These are phyloP conservation scores for Upupa epops DNA, from an alignment of 2,113 vertebrate species.

Conservation along the genomic window DNA sequence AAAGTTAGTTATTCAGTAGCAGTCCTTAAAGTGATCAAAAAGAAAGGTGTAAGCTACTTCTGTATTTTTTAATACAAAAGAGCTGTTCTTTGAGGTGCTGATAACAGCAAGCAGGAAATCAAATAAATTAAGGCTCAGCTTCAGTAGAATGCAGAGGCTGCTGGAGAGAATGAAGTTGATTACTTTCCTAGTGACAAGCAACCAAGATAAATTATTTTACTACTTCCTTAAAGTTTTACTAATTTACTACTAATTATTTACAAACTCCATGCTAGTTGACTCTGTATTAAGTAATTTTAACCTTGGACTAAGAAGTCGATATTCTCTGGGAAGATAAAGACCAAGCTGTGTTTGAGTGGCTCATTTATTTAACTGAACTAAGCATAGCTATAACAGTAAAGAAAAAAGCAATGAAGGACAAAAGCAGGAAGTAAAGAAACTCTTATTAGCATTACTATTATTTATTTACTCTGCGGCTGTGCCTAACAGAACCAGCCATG, in stretches of 20 bases:
- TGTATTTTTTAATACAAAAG: neutral
- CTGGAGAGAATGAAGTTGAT: neutral
- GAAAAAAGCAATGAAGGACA: neutral
- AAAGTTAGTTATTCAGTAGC: constrained; percentile 19
- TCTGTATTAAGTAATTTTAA: neutral
- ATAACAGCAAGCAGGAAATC: constrained; percentile 21
- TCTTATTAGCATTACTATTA: neutral
- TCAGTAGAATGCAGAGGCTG: neutral
- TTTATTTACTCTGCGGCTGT: neutral
- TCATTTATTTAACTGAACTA: neutral
- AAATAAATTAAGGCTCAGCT: neutral
- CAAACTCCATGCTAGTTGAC: neutral
- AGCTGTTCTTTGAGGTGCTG: neutral
- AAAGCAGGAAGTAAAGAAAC: constrained; percentile 17
- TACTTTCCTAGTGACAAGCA: neutral
- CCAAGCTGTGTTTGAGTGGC: neutral
- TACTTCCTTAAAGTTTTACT: neutral
- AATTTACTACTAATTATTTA: no score
- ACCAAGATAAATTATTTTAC: neutral
- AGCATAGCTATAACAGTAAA: neutral
- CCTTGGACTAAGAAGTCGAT: neutral
- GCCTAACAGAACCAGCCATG: neutral
- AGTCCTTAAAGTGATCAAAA: constrained; percentile 16
- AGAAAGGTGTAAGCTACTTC: neutral
- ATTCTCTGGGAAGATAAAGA: constrained; percentile 14